Conservation (phyloP, 1,140 invertebrate species). For the Trichoplusia ni region DNA sequence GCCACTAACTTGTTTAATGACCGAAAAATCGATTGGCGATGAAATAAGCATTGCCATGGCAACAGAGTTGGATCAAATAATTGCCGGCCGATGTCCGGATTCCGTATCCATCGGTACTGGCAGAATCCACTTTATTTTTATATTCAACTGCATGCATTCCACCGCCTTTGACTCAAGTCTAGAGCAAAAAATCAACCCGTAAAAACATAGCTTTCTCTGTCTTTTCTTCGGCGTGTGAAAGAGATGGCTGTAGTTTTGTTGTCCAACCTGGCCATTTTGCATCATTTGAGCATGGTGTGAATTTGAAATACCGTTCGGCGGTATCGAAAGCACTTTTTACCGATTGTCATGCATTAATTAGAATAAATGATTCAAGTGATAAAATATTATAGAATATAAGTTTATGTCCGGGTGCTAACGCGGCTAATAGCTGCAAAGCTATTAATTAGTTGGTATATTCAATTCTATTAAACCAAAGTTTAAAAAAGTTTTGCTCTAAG, state of each 20-base stretch:
- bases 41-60: slow-evolving; percentile 48
- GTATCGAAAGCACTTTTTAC: slow-evolving; percentile 25
- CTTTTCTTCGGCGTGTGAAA: background rate
- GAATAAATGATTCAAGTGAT: slow-evolving; percentile 8
- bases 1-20: slow-evolving; percentile 47
- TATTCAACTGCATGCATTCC: slow-evolving; percentile 30
- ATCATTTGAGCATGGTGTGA: slow-evolving; percentile 24
- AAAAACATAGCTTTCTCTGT: slow-evolving; percentile 18
- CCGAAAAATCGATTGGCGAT: slow-evolving; percentile 34
- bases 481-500: too few species aligned
- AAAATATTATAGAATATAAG: background rate
- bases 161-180: slow-evolving; percentile 20
- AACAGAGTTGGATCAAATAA: slow-evolving; percentile 56
- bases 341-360: slow-evolving; percentile 27
- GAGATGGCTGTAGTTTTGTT: background rate
- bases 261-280: slow-evolving; percentile 10
- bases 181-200: slow-evolving; percentile 27
- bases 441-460: too few species aligned
- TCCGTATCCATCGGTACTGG: too few species aligned
- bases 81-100: slow-evolving; percentile 45
- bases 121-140: slow-evolving; percentile 39
- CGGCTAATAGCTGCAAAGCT: too few species aligned
- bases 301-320: slow-evolving; percentile 21
- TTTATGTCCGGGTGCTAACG: background rate
- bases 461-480: too few species aligned